Conservation (phyloP, 2,797 vertebrate species). For the Sorex maritimensis region DNA sequence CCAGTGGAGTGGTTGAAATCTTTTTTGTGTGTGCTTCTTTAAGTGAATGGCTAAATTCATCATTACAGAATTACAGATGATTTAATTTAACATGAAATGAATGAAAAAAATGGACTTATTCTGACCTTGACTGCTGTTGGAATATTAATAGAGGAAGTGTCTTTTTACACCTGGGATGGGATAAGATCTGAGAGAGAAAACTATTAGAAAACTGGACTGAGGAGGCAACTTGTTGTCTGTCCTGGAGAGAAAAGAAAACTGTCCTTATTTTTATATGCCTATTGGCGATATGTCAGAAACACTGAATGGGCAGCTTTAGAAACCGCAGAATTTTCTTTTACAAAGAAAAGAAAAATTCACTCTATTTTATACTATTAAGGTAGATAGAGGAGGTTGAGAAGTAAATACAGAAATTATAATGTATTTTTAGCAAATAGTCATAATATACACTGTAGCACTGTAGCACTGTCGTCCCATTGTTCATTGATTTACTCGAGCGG, state of each 20-base stretch:
- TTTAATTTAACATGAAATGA: conserved; percentile 80
- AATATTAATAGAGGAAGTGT: conserved; percentile 67
- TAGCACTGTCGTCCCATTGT: no score
- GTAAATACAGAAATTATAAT: conserved; percentile 59
- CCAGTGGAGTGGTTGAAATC: conserved; percentile 65
- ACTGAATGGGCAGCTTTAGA: conserved; percentile 82
- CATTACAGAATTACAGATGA: conserved; percentile 69
- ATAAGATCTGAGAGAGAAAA: conserved; percentile 72
- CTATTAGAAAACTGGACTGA: conserved; percentile 62
- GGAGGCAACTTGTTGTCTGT: conserved; percentile 72
- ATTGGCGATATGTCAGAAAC: conserved; percentile 80
- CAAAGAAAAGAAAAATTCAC: conserved; percentile 70
- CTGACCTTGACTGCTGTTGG: conserved; percentile 69
- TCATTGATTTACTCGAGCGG: no score
- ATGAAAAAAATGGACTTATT: conserved; percentile 72
- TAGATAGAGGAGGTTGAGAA: conserved; percentile 65
- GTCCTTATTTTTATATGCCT: conserved; percentile 83
- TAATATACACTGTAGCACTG: not conserved
- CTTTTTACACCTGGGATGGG: conserved; percentile 60
- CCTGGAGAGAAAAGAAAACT: conserved; percentile 78
- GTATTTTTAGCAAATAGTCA: conserved; percentile 38
- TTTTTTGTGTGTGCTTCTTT: conserved; percentile 65
- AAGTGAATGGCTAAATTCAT: conserved; percentile 72
- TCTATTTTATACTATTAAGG: conserved; percentile 72
- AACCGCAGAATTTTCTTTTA: conserved; percentile 79